These are phyloP conservation scores for Imbricaverruca yamaguchii DNA, from an alignment of 2,888 invertebrate species.

Conservation along the genomic window DNA sequence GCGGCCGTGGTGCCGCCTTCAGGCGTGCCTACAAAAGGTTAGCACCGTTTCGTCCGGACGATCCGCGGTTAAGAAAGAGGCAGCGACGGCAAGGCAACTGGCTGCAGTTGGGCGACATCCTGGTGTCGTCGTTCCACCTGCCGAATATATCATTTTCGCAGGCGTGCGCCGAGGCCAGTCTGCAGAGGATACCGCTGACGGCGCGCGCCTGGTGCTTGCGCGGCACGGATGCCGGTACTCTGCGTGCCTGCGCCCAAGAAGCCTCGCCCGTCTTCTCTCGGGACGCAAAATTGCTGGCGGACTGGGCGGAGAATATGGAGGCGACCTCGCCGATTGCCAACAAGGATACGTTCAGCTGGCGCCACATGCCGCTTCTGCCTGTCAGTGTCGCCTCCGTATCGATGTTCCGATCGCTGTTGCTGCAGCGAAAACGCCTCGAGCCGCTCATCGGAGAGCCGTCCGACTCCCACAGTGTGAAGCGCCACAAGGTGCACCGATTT, in stretches of 20 bases:
- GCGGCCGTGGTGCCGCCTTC: no score
- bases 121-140: not conserved
- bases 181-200: no score
- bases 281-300: not conserved
- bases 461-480: not conserved
- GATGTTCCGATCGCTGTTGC: not conserved
- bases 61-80: no score
- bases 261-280: not conserved
- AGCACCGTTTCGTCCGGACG: no score
- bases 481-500: not conserved
- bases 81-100: no score
- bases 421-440: not conserved
- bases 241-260: not conserved
- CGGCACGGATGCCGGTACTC: not conserved
- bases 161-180: not conserved
- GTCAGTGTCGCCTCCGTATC: not conserved
- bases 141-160: not conserved
- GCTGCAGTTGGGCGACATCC: not conserved
- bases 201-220: constrained; percentile 5
- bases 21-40: no score
- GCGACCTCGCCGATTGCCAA: no score
- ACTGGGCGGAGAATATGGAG: not conserved
- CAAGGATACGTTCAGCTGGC: not conserved
- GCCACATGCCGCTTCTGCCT: not conserved
- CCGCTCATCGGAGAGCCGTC: not conserved